Conservation (phyloP, 2,113 vertebrate genomes). For the Pteruthius melanotis region DNA sequence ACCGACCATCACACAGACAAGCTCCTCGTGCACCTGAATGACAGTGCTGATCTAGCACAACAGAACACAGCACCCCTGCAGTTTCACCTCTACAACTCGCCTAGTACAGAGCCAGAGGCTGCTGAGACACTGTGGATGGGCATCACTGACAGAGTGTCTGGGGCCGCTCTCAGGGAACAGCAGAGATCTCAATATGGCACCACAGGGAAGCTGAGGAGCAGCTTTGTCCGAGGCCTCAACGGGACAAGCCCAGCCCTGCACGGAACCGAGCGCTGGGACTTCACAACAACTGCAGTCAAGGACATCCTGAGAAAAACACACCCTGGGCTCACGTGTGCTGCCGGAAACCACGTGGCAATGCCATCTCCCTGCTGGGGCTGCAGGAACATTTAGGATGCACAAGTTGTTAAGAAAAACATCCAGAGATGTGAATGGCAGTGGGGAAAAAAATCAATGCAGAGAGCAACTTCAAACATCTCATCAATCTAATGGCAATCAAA, state of each 20-base stretch:
- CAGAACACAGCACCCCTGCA: background rate
- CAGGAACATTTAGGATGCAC: background rate
- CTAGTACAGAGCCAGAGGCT: background rate
- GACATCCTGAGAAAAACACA: background rate
- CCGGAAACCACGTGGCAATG: background rate
- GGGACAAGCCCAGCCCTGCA: background rate
- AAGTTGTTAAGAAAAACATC: background rate
- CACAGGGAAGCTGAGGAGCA: background rate
- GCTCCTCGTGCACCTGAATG: background rate
- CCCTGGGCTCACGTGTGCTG: background rate
- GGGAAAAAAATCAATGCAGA: background rate
- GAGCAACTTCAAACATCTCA: background rate
- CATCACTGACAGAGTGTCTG: background rate
- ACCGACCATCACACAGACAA: background rate
- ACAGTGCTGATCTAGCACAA: background rate
- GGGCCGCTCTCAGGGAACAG: background rate
- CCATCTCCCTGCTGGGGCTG: background rate
- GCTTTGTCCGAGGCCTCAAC: background rate
- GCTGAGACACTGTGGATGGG: background rate
- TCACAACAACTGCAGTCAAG: fast-evolving
- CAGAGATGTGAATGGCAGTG: background rate
- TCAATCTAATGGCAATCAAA: background rate
- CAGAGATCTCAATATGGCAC: background rate
- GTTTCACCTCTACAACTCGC: background rate
- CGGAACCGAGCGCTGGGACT: fast-evolving